phyloP scores from a whole-genome alignment of 2,113 vertebrate genomes.

The Scomber japonicus region DNA sequence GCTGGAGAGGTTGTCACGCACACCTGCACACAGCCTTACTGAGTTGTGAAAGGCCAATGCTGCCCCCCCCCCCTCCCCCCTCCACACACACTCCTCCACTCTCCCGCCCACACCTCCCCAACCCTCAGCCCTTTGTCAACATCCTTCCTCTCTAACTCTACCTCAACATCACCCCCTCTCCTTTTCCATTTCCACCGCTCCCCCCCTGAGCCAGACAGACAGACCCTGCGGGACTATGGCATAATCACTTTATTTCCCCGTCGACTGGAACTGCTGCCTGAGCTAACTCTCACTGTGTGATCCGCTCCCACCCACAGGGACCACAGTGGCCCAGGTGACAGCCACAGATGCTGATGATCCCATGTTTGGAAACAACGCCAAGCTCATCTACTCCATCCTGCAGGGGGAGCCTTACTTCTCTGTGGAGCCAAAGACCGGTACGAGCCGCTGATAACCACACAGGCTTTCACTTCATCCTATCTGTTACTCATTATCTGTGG shows the following conservation, averaged over 20 bases:
- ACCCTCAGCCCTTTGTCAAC: constrained; percentile 37
- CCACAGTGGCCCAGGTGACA: constrained; percentile 93
- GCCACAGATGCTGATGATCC: constrained; percentile 94
- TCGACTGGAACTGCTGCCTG: constrained; percentile 66
- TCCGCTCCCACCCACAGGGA: constrained; percentile 82
- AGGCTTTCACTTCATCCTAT: neutral
- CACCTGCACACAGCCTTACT: constrained; percentile 61
- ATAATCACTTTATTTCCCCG: constrained; percentile 81
- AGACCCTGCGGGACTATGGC: constrained; percentile 67
- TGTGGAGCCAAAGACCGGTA: constrained; percentile 96
- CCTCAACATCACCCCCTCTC: constrained; percentile 29
- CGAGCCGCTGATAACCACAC: neutral
- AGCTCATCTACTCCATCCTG: constrained; percentile 92
- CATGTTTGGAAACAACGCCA: constrained; percentile 89
- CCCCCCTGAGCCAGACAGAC: constrained; percentile 67
- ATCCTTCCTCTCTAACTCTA: constrained; percentile 37
- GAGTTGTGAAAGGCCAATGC: constrained; percentile 43
- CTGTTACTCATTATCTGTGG: neutral
- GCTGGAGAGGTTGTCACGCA: constrained; percentile 67
- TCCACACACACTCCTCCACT: neutral
- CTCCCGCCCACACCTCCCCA: neutral
- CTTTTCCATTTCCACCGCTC: constrained; percentile 35
- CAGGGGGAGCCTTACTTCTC: constrained; percentile 97
- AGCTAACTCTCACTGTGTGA: constrained; percentile 63
- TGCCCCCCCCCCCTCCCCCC: neutral